Base-by-base conservation (phyloP, 2,113 vertebrate genomes). In the Mesitornis unicolor region DNA sequence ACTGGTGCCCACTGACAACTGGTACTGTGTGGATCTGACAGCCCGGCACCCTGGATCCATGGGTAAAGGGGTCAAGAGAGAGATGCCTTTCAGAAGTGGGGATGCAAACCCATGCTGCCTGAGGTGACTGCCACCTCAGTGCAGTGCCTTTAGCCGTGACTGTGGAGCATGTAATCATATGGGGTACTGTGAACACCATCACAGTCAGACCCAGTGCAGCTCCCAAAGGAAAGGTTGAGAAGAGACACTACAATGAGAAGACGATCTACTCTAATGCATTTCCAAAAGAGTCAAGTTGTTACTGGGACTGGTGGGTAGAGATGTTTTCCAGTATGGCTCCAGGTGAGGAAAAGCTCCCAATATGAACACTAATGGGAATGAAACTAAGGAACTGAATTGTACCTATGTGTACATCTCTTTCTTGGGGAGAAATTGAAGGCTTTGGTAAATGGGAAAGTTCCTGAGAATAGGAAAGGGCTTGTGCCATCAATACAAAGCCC, bases 1-100 rank as follows among this genome's bases (percentile, higher is more conserved):
- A 43, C 11, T 0, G 0, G 15, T 57, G 42, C 16, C 16, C 8
- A 19, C 36, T 0, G 1, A 9, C 0, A 1, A 16, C 33, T n/a
- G 19, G 22, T 29, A 56, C 28, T 16, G 8, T 38, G 24, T 70
- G 33, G 7, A 64, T 53, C 33, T 0, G 1, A 17, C 38, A 74
- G 43, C 13, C 17, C 47, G 26, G 38, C 28, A 51, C 16, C 16
- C 29, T 22, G 20, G 13, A 59, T n/a, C 10, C 28, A 22, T 1
- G 3, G 36, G 19, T 35, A 76, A 70, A 82, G 10, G 20, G 29
- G 11, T 70, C 19, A 31, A 43, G 22, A 87, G 19, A 28, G 16
- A 75, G 14, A 53, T 40, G 20, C 4, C 14, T 92, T 93, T 95
- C 86, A 85, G 80, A 53, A 95, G 74, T 81, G n/a, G 86, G 70